Percentiles rank a stretch among this genome's conserved stretches.
phyloP scores from a whole-genome alignment of 64 coral and sea anemone species.

The Hydrozoanthus tunicans region DNA sequence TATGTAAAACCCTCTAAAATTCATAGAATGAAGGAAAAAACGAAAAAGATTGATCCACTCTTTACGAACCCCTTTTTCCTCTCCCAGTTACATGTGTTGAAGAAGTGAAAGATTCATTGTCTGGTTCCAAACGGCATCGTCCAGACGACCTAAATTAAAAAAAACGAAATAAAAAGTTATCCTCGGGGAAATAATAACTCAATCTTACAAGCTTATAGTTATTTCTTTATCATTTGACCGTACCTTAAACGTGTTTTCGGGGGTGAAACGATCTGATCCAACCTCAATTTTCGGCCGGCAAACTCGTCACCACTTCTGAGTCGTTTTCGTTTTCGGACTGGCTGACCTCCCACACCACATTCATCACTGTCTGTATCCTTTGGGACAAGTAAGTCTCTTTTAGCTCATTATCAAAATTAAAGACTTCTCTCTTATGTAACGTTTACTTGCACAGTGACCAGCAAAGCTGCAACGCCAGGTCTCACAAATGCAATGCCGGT shows the following conservation, averaged over 20 bases:
- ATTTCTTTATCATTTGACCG: background rate
- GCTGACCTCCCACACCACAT: background rate
- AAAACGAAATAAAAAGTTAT: too few species aligned
- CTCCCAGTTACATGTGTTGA: conserved; percentile 6
- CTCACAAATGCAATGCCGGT: background rate
- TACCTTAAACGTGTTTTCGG: conserved; percentile 54
- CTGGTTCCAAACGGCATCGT: background rate
- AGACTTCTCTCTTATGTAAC: background rate
- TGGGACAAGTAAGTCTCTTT: background rate
- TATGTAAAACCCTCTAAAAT: background rate
- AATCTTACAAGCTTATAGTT: background rate
- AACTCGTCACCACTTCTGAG: conserved; percentile 21
- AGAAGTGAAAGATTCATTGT: background rate
- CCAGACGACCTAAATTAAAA: background rate
- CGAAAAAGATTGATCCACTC: background rate
- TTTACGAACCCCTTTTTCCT: conserved; percentile 35
- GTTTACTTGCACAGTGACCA: background rate
- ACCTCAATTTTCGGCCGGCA: background rate
- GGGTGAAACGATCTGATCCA: conserved; percentile 1
- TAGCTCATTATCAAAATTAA: background rate
- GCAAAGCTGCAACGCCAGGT: background rate
- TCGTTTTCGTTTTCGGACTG: conserved; percentile 37
- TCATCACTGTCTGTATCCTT: conserved; percentile 53
- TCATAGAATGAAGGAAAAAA: background rate
- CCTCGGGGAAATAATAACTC: background rate